Evolutionary conservation across 1,140 invertebrate genomes (phyloP).

Genomic region (Pteromalus puparum): DNA sequence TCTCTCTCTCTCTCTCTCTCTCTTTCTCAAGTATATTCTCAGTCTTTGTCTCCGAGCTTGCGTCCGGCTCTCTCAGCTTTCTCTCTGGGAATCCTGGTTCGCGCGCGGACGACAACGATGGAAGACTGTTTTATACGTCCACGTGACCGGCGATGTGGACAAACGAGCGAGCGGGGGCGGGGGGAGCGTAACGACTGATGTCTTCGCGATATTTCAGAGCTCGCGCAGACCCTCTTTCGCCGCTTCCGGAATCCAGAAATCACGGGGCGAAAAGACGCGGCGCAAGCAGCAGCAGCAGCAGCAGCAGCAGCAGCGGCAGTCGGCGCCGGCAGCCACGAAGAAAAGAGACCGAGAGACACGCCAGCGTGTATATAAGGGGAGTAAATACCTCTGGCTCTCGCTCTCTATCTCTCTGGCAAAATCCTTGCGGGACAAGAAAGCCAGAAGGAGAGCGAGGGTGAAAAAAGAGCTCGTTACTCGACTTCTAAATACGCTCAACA

Average conservation of each 20-base stretch:
- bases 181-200: conserved; percentile 60
- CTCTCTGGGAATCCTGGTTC: not conserved
- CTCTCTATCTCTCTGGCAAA: not conserved
- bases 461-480: not conserved
- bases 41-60: not conserved
- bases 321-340: conserved; percentile 15
- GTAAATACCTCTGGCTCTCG: conserved; percentile 4
- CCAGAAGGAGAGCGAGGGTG: not conserved
- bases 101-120: conserved; percentile 35
- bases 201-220: conserved; percentile 62
- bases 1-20: not conserved
- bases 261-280: conserved; percentile 30
- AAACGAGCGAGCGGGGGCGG: conserved; percentile 54
- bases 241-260: conserved; percentile 46
- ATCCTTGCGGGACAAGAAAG: not conserved
- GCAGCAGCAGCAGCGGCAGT: not conserved
- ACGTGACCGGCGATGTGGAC: conserved; percentile 55
- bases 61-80: not conserved
- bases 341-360: conserved; percentile 21
- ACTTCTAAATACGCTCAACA: conserved; percentile 30
- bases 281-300: not conserved
- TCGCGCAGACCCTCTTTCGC: conserved; percentile 29
- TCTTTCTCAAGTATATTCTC: not conserved
- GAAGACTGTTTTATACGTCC: conserved; percentile 56
- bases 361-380: not conserved